A percentile compares a stretch with the other conserved stretches of the same genome.
Conservation (phyloP, 2,888 invertebrate genomes). For the Dryomyza anilis region DNA sequence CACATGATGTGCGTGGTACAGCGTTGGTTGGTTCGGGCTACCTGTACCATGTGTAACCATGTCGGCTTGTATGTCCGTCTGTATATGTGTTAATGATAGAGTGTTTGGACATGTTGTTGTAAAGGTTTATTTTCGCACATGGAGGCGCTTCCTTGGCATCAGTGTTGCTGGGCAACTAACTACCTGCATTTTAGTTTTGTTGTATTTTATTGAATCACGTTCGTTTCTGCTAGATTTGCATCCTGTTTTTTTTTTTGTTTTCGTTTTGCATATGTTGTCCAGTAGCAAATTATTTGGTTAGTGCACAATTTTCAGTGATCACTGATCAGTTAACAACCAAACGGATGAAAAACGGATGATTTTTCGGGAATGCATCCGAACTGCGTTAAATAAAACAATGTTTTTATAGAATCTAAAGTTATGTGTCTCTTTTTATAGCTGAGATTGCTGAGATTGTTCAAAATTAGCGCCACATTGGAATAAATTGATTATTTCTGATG, state of each 20-base stretch:
- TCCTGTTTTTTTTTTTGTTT: slow-evolving; percentile 20
- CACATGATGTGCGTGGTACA: not conserved
- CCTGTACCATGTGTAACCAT: slow-evolving; percentile 1
- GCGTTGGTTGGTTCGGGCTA: not conserved
- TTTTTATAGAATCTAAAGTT: no score
- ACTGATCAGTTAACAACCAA: no score
- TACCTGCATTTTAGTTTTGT: slow-evolving; percentile 12
- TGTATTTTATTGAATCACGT: slow-evolving; percentile 13
- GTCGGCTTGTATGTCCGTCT: not conserved
- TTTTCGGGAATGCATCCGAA: no score
- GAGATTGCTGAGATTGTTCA: no score
- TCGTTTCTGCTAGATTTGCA: slow-evolving; percentile 6
- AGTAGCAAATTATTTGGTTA: no score
- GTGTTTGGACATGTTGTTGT: not conserved
- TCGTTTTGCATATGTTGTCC: no score
- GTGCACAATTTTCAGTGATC: no score
- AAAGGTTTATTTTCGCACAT: not conserved
- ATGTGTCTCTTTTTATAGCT: no score
- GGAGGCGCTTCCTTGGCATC: slow-evolving; percentile 10
- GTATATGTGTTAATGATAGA: not conserved
- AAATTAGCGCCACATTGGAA: no score
- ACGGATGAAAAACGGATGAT: no score
- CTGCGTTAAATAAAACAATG: no score
- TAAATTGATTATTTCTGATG: no score
- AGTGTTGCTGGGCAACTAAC: not conserved